Percentiles rank a stretch among this genome's conserved stretches.
These are phyloP conservation scores for Xylocampa areola DNA, from an alignment of 2,888 invertebrate species.

Conservation along the genomic window DNA sequence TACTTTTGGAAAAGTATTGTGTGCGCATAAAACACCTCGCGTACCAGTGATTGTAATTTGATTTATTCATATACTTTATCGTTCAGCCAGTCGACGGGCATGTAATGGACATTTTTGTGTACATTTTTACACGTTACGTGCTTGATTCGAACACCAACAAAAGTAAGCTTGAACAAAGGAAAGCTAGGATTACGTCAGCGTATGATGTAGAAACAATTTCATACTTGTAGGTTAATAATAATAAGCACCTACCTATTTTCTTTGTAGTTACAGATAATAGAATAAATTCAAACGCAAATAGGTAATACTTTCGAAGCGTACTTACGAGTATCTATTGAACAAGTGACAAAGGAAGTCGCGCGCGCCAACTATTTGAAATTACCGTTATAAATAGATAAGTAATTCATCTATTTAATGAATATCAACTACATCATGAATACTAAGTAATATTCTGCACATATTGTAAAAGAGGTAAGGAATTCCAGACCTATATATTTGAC, in stretches of 20 bases:
- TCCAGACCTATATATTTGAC: constrained; percentile 77
- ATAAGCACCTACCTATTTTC: no score
- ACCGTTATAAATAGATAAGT: constrained; percentile 37
- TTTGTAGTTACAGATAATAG: no score
- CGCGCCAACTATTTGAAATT: constrained; percentile 48
- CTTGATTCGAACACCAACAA: constrained; percentile 11
- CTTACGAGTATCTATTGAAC: no score
- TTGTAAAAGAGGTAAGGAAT: constrained; percentile 43
- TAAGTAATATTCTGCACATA: constrained; percentile 35
- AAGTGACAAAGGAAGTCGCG: constrained; percentile 39
- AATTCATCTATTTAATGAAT: constrained; percentile 31
- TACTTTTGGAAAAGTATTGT: constrained; percentile 33
- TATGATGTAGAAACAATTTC: constrained; percentile 5
- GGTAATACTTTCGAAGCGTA: constrained; percentile 17
- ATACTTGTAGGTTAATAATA: constrained; percentile 1
- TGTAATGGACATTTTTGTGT: constrained; percentile 15
- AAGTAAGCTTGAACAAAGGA: constrained; percentile 36
- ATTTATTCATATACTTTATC: constrained; percentile 40
- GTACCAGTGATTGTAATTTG: constrained; percentile 31
- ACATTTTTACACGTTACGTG: constrained; percentile 14
- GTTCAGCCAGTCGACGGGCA: constrained; percentile 1
- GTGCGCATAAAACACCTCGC: constrained; percentile 21
- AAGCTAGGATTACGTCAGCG: constrained; percentile 40
- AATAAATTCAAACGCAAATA: no score
- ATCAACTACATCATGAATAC: constrained; percentile 11